These are phyloP conservation scores for Cryptomyrus ogoouensis DNA, from an alignment of 2,113 vertebrate species.

Conservation along the genomic window DNA sequence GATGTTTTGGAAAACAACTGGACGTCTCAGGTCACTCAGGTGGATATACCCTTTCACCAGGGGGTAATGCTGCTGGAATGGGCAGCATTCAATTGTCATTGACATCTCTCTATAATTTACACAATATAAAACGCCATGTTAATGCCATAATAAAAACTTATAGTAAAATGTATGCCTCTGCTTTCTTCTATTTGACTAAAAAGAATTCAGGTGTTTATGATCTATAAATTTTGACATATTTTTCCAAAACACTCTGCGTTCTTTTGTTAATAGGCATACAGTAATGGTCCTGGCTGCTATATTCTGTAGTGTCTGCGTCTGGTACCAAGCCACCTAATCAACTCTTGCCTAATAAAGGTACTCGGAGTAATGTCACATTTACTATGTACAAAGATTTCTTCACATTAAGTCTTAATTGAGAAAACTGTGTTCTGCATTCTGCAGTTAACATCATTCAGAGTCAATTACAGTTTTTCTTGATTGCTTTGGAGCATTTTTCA, in stretches of 20 bases:
- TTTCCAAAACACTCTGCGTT: background rate
- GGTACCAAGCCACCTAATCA: background rate
- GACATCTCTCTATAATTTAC: background rate
- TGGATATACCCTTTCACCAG: no score
- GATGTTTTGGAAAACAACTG: background rate
- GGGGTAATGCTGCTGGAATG: background rate
- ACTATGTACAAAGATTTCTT: background rate
- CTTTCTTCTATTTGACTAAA: background rate
- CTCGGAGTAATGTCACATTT: background rate
- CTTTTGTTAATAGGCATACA: background rate
- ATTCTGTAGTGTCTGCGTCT: background rate
- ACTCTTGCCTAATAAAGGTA: background rate
- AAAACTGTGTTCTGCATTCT: background rate
- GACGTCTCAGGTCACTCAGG: no score
- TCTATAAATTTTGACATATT: background rate
- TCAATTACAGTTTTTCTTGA: background rate
- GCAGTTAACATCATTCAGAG: background rate
- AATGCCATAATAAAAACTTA: background rate
- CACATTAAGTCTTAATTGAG: background rate
- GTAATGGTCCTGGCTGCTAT: background rate
- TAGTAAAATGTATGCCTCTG: background rate
- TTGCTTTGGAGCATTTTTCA: background rate
- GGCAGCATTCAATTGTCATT: background rate
- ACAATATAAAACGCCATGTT: background rate
- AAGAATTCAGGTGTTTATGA: background rate